A percentile compares a stretch with the other conserved stretches of the same genome.
Evolutionary conservation across 2,888 invertebrate genomes (phyloP).

Genomic region (Mesoligia furuncula): DNA sequence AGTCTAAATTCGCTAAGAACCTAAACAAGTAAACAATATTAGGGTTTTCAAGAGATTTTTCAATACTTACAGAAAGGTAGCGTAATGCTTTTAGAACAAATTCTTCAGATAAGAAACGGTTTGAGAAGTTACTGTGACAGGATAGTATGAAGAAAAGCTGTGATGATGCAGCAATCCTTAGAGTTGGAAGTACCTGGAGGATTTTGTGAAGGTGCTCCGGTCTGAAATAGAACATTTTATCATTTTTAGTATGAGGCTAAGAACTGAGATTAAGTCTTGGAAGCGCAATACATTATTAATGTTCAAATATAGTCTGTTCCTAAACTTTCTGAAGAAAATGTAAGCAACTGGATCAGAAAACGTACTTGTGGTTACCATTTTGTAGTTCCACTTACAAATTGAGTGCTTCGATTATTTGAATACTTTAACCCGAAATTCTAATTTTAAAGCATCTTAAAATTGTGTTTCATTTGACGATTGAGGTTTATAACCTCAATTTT

Average conservation of each 20-base stretch:
- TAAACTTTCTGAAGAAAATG: neutral
- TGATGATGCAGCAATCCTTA: constrained; percentile 61
- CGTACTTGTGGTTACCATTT: neutral
- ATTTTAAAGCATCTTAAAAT: too few relatives aligned
- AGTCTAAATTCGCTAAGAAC: constrained; percentile 77
- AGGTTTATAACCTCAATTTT: too few relatives aligned
- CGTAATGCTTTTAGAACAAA: constrained; percentile 69
- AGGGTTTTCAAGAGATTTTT: constrained; percentile 61
- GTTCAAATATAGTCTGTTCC: neutral
- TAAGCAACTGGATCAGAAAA: neutral
- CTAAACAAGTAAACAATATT: constrained; percentile 75
- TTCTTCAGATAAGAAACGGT: constrained; percentile 60
- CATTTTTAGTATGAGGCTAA: neutral
- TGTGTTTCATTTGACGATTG: too few relatives aligned
- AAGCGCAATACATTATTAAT: neutral
- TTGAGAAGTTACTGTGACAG: constrained; percentile 76
- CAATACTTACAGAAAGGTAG: constrained; percentile 62
- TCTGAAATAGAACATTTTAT: constrained; percentile 69
- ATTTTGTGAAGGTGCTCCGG: constrained; percentile 72
- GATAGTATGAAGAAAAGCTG: constrained; percentile 79
- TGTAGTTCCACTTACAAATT: neutral
- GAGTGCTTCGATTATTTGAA: neutral
- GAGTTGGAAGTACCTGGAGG: constrained; percentile 63
- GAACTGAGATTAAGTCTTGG: neutral
- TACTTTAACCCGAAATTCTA: too few relatives aligned